Percentiles rank a stretch among this genome's conserved stretches.
These are phyloP conservation scores for Schmidtea mediterranea DNA, from an alignment of 1,140 invertebrate genomes.

Conservation along the genomic window DNA sequence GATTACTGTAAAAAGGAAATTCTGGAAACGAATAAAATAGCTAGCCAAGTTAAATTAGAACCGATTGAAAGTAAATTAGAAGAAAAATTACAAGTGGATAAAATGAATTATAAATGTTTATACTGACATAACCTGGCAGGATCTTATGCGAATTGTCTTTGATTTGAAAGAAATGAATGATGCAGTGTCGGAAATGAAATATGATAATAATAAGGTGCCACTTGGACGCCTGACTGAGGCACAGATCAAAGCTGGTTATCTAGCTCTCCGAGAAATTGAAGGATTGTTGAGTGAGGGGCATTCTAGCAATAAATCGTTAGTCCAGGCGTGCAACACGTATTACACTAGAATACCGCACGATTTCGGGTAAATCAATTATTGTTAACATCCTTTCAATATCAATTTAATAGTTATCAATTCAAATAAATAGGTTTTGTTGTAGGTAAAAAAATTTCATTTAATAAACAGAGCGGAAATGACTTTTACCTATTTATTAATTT, in stretches of 20 bases:
- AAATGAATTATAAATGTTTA: too few relatives aligned
- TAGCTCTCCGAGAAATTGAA: slow-evolving; percentile 47
- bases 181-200: slow-evolving; percentile 42
- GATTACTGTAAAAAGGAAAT: slow-evolving; percentile 16
- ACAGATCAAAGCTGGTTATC: slow-evolving; percentile 60
- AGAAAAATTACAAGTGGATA: too few relatives aligned
- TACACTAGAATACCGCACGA: slow-evolving; percentile 78
- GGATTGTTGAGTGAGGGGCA: slow-evolving; percentile 12
- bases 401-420: too few relatives aligned
- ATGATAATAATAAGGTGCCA: slow-evolving; percentile 87
- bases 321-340: slow-evolving; percentile 64
- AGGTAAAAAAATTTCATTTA: too few relatives aligned
- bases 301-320: slow-evolving; percentile 33
- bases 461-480: too few relatives aligned
- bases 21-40: neutral
- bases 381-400: too few relatives aligned
- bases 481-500: too few relatives aligned
- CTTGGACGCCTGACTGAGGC: slow-evolving; percentile 71
- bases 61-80: neutral
- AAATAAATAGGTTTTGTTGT: too few relatives aligned
- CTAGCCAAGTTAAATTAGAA: neutral
- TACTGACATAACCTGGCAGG: too few relatives aligned
- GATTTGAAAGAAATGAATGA: too few relatives aligned
- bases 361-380: slow-evolving; percentile 53
- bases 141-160: too few relatives aligned